These are phyloP conservation scores for Pelobates cultripes DNA, from an alignment of 2,797 vertebrate species.

Conservation along the genomic window DNA sequence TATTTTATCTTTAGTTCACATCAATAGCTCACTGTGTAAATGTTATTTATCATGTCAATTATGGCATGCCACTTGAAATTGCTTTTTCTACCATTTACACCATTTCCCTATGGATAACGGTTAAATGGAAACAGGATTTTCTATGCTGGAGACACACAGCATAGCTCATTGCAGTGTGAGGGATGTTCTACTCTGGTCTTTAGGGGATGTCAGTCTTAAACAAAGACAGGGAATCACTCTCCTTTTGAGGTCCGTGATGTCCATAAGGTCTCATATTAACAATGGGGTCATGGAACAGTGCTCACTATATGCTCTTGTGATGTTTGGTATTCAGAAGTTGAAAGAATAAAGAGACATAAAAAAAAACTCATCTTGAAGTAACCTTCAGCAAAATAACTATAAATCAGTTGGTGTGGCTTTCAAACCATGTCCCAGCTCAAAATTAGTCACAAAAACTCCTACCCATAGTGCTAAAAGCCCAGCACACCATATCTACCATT, in stretches of 20 bases:
- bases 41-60: conserved; percentile 1
- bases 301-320: neutral
- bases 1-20: conserved; percentile 28
- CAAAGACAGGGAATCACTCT: neutral
- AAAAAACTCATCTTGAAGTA: too few relatives aligned
- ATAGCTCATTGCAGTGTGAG: neutral
- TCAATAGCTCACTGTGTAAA: conserved; percentile 8
- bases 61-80: conserved; percentile 13
- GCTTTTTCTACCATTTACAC: conserved; percentile 11
- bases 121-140: conserved; percentile 23
- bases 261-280: conserved; percentile 15
- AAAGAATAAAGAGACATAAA: neutral
- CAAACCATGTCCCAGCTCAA: too few relatives aligned
- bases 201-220: neutral
- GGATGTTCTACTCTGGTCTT: too few relatives aligned
- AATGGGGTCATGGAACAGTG: neutral
- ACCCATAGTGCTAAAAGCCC: too few relatives aligned
- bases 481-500: too few relatives aligned
- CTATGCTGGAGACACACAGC: neutral
- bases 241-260: neutral
- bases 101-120: conserved; percentile 8
- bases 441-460: too few relatives aligned
- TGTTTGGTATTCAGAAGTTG: neutral
- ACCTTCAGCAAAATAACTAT: too few relatives aligned
- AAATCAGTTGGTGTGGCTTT: too few relatives aligned